Evolutionary conservation across 2,113 vertebrate species (phyloP).

Genomic region (Sciurus niger): DNA sequence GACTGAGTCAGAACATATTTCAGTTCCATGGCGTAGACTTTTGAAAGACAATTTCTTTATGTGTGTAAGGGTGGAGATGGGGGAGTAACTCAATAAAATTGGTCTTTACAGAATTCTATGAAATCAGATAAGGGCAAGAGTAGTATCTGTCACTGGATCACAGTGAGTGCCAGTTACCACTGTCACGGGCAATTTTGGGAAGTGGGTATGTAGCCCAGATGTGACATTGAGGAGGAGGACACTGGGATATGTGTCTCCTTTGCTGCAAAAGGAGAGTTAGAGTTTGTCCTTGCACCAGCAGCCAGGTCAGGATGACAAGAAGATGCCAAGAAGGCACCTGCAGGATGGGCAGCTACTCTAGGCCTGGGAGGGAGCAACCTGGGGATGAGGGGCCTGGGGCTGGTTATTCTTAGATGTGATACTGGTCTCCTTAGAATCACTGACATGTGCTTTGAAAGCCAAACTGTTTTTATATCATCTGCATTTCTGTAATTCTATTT

Average conservation of each 20-base stretch:
- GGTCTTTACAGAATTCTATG: not conserved
- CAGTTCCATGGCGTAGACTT: not conserved
- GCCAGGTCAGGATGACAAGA: not conserved
- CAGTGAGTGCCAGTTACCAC: too few species aligned
- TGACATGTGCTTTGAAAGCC: not conserved
- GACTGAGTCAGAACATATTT: not conserved
- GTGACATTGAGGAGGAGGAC: not conserved
- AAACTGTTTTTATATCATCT: constrained; percentile 17
- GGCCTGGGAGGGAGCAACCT: not conserved
- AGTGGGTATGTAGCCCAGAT: not conserved
- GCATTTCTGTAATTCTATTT: constrained; percentile 59
- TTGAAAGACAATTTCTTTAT: not conserved
- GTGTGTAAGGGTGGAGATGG: not conserved
- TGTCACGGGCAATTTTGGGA: not conserved
- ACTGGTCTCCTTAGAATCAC: not conserved
- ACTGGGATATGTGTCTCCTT: too few species aligned
- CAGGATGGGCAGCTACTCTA: not conserved
- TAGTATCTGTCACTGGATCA: not conserved
- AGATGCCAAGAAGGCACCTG: not conserved
- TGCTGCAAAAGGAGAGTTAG: not conserved
- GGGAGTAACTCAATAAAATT: not conserved
- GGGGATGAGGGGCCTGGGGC: not conserved
- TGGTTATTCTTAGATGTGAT: not conserved
- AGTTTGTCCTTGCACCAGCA: not conserved
- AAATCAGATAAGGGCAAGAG: not conserved